Base-by-base conservation (phyloP, 1,140 invertebrate genomes). In the Hypsibius dujardini region DNA sequence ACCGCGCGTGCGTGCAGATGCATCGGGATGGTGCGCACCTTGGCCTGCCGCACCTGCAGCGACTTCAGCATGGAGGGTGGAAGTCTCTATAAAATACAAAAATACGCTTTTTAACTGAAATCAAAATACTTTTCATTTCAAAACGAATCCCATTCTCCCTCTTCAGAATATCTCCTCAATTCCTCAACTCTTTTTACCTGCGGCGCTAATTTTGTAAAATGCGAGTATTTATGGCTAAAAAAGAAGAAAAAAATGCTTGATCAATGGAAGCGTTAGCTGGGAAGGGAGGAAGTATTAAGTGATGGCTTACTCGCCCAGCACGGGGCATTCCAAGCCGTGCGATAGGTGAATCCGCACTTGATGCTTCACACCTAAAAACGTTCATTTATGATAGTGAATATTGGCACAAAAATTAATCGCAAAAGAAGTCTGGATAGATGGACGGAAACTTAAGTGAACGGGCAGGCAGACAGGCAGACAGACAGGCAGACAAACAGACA, bases 301-400 rank as follows among this genome's bases (percentile, higher is more conserved):
- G 62, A 3, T 42, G 62, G 45, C 62, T 67, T 67, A 67, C 62
- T 85, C 84, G 40, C 84, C 84, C 46, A 85, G 73, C 47, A 85
- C 78, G 1, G 84, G 84, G 72, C 81, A 81, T n/a, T 78, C 78
- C 3, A 85, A 74, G 14, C 79, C 84, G 74, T 81, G 80, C 1
- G 81, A 80, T 70, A 85, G 75, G 76, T 85, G 84, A 46, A 80
- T 79, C 62, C 84, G 75, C 67, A 85, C 79, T 76, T 85, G 84
- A 79, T 85, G 84, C 72, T 83, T 82, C 14, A 79, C 74, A 60
- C 78, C 79, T 79, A 71, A 56, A 73, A 71, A 73, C 56, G 46
- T 72, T 14, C 45, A 69, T 42, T 46, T 50, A 40, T 47, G 69
- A 28, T 72, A 1, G 46, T 67, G 1, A 15, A 12, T 42, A 2